A percentile compares a stretch with the other conserved stretches of the same genome.
Conservation (phyloP, 2,113 vertebrate genomes). For the Cyphomyrus plagiostoma region DNA sequence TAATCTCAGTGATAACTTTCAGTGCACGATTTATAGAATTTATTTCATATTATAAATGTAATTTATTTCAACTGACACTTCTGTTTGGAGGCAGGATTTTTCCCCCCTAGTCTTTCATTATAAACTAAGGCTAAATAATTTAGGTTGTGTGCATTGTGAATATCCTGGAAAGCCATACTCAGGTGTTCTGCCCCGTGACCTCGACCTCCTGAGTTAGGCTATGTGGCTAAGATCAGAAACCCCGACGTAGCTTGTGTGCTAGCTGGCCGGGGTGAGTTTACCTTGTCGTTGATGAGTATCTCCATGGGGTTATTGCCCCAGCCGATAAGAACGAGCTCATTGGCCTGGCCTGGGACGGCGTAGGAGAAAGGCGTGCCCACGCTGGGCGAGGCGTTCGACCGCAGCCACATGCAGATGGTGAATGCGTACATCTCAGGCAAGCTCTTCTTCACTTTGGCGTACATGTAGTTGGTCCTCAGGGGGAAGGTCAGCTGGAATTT, state of each 20-base stretch:
- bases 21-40: not conserved
- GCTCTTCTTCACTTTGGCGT: conserved; percentile 92
- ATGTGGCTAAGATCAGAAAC: not conserved
- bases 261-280: conserved; percentile 33
- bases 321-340: conserved; percentile 94
- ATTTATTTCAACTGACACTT: not conserved
- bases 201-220: not conserved
- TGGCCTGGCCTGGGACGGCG: conserved; percentile 87
- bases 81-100: not conserved
- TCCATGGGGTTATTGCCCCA: conserved; percentile 99
- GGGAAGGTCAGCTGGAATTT: conserved; percentile 94
- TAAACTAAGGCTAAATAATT: not conserved
- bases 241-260: not conserved
- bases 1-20: not conserved
- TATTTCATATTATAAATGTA: not conserved
- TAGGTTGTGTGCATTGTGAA: not conserved
- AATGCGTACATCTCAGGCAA: conserved; percentile 97
- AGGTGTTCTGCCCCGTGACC: not conserved
- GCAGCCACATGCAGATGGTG: conserved; percentile 94
- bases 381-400: conserved; percentile 86
- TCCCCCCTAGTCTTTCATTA: not conserved
- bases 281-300: conserved; percentile 96
- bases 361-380: conserved; percentile 96
- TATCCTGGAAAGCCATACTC: not conserved
- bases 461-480: conserved; percentile 97